phyloP scores from a whole-genome alignment of 2,888 invertebrate species.

The Terebella lapidaria region DNA sequence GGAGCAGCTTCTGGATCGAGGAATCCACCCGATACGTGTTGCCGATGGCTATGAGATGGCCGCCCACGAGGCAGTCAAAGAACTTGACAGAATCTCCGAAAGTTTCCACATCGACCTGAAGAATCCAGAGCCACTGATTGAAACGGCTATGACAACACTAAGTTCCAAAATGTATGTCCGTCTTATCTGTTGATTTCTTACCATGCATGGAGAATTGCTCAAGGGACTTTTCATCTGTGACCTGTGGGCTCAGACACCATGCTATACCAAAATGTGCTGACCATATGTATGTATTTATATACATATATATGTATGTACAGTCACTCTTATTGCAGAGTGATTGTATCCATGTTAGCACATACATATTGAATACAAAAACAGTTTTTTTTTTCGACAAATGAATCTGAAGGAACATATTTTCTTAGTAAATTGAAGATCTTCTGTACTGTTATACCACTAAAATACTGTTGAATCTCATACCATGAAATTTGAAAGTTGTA shows the following conservation, averaged over 20 bases:
- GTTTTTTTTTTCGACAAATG: too few species aligned
- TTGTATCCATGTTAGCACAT: too few species aligned
- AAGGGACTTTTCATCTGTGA: neutral
- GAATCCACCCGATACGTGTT: slow-evolving; percentile 97
- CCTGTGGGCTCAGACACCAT: neutral
- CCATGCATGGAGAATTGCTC: neutral
- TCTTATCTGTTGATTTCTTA: too few species aligned
- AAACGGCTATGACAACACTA: slow-evolving; percentile 95
- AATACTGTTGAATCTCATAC: too few species aligned
- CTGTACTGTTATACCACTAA: too few species aligned
- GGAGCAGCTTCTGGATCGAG: slow-evolving; percentile 83
- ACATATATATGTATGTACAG: neutral
- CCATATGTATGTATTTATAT: too few species aligned
- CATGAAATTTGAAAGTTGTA: too few species aligned
- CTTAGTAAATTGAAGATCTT: too few species aligned
- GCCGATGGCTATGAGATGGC: slow-evolving; percentile 98
- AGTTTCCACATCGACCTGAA: slow-evolving; percentile 79
- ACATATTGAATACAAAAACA: too few species aligned
- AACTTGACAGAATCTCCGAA: slow-evolving; percentile 83
- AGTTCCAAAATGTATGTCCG: slow-evolving; percentile 88
- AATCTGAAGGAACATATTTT: too few species aligned
- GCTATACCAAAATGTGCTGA: too few species aligned
- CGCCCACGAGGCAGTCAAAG: slow-evolving; percentile 78
- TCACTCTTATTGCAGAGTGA: neutral
- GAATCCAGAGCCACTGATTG: slow-evolving; percentile 78